A percentile compares a stretch with the other conserved stretches of the same genome.
Evolutionary conservation across 64 coral and sea anemone species (phyloP).

Genomic region (Anthopleura sola): DNA sequence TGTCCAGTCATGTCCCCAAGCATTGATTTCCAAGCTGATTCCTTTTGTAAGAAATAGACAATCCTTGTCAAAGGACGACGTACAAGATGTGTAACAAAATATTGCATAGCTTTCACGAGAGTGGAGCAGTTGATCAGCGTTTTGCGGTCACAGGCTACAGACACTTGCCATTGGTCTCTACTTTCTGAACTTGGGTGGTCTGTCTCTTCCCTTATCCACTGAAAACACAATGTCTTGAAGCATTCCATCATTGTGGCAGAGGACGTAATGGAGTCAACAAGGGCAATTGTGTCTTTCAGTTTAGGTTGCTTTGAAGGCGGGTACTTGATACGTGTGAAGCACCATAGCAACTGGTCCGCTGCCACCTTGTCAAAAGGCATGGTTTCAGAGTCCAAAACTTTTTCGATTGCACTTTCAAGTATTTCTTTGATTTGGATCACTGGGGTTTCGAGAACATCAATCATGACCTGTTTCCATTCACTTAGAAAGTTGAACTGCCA

Average conservation of each 20-base stretch:
- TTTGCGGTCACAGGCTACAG: conserved; percentile 70
- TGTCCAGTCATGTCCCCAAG: conserved; percentile 1
- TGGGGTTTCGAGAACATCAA: conserved; percentile 51
- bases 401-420: neutral
- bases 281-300: conserved; percentile 17
- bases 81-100: conserved; percentile 56
- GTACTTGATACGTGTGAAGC: conserved; percentile 82
- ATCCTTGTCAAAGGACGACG: conserved; percentile 72
- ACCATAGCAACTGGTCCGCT: conserved; percentile 36
- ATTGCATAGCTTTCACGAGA: conserved; percentile 59
- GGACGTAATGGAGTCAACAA: conserved; percentile 42
- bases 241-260: conserved; percentile 32
- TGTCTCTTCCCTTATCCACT: conserved; percentile 44
- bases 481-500: conserved; percentile 86
- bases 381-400: conserved; percentile 10
- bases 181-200: conserved; percentile 7
- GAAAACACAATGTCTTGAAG: conserved; percentile 46
- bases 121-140: conserved; percentile 75
- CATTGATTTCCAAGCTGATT: conserved; percentile 47
- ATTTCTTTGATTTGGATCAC: conserved; percentile 28
- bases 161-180: conserved; percentile 49
- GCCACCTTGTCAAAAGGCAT: conserved; percentile 22
- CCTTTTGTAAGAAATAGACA: conserved; percentile 81
- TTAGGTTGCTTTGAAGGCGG: neutral
- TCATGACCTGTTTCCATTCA: conserved; percentile 64